Conservation (phyloP, 92 coral and sea anemone species). For the Epizoanthus fatuus region DNA sequence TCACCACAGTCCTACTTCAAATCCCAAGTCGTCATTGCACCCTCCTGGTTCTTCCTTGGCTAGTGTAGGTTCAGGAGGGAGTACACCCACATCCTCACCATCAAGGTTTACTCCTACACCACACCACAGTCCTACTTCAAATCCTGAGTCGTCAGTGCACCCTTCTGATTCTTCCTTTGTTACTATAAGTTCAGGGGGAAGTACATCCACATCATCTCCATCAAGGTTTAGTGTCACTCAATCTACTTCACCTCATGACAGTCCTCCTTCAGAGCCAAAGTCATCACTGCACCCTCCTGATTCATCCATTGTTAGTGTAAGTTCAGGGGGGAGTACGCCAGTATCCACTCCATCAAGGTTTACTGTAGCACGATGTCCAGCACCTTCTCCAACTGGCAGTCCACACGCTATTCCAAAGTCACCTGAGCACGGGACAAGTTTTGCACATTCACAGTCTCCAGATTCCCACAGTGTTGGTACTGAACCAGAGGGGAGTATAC, state of each 20-base stretch:
- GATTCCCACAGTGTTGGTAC: neutral
- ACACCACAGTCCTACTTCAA: neutral
- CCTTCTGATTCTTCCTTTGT: neutral
- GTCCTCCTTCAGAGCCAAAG: slow-evolving; percentile 1
- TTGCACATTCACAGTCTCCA: neutral
- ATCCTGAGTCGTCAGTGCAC: neutral
- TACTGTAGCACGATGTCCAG: slow-evolving; percentile 21
- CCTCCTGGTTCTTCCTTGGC: neutral
- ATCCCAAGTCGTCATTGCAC: neutral
- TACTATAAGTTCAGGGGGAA: neutral
- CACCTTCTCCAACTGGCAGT: neutral
- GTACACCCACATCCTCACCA: neutral
- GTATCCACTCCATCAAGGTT: slow-evolving; percentile 20
- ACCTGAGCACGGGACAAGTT: neutral
- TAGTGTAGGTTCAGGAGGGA: neutral
- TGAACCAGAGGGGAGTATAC: neutral
- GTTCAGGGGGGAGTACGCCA: slow-evolving; percentile 3
- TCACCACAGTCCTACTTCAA: neutral
- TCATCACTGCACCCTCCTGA: slow-evolving; percentile 11
- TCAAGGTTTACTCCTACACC: slow-evolving; percentile 16
- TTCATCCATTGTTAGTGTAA: neutral
- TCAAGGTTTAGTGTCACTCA: neutral
- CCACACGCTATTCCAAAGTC: neutral
- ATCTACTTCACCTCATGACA: neutral
- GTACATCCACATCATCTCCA: neutral